Percentiles rank a stretch among this genome's conserved stretches.
Evolutionary conservation across 2,797 vertebrate genomes (phyloP).

Genomic region (Dermochelys coriacea): DNA sequence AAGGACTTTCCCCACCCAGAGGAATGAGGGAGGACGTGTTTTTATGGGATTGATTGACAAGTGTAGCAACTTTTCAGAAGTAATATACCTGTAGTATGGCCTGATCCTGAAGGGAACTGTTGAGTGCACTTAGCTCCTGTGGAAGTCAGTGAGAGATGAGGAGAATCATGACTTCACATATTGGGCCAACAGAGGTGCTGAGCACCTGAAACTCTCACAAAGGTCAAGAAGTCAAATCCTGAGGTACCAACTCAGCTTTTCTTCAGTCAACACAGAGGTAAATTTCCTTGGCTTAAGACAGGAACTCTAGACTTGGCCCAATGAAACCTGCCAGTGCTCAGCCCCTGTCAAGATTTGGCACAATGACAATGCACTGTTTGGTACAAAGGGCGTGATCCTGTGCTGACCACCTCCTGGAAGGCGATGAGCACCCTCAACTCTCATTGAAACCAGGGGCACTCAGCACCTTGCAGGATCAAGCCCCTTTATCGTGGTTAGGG

Average conservation of each 20-base stretch:
- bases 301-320: background rate
- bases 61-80: background rate
- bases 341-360: background rate
- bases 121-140: background rate
- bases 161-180: background rate
- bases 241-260: background rate
- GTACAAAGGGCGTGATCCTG: too few species aligned
- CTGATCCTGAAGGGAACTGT: background rate
- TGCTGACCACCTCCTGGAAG: background rate
- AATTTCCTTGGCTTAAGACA: background rate
- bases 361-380: background rate
- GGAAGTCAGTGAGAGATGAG: too few species aligned
- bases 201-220: background rate
- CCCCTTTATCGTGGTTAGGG: background rate
- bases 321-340: background rate
- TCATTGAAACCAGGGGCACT: background rate
- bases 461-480: background rate
- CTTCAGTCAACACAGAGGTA: background rate
- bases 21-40: background rate
- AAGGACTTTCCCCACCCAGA: background rate
- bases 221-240: background rate
- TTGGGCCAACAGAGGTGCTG: background rate
- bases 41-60: background rate
- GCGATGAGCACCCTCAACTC: background rate
- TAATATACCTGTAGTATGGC: background rate